These are phyloP conservation scores for Drosophila triauraria DNA, from an alignment of 1,140 invertebrate species.

Conservation along the genomic window DNA sequence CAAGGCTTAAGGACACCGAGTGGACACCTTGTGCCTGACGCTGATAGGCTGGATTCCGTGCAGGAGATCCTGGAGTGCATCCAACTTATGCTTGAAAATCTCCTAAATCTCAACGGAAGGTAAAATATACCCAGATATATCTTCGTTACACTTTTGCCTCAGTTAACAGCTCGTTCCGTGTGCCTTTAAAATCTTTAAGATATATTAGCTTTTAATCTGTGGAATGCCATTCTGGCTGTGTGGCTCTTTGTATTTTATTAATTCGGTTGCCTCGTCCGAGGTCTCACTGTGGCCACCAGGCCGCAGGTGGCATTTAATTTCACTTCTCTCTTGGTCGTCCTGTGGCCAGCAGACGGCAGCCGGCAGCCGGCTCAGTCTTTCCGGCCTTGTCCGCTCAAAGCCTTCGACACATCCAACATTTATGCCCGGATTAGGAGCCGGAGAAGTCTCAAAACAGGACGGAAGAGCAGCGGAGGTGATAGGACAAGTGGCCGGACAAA, in stretches of 20 bases:
- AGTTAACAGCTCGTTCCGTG: too few species aligned
- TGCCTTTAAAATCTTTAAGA: not conserved
- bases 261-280: not conserved
- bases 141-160: too few species aligned
- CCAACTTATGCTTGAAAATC: too few species aligned
- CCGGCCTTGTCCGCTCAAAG: slow-evolving; percentile 44
- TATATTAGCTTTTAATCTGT: not conserved
- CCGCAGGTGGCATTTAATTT: slow-evolving; percentile 53
- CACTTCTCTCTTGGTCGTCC: slow-evolving; percentile 23
- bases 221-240: not conserved
- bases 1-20: not conserved
- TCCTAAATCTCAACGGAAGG: too few species aligned
- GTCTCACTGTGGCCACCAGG: slow-evolving; percentile 21
- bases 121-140: too few species aligned
- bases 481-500: slow-evolving; percentile 42
- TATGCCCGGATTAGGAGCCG: slow-evolving; percentile 60
- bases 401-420: slow-evolving; percentile 71
- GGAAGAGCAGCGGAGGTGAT: slow-evolving; percentile 5
- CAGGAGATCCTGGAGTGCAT: too few species aligned
- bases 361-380: slow-evolving; percentile 17
- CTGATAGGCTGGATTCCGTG: not conserved
- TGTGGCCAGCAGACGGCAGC: slow-evolving; percentile 13
- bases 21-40: not conserved
- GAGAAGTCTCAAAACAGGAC: not conserved
- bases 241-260: not conserved